These are phyloP conservation scores for Aegotheles bennettii DNA, from an alignment of 2,113 vertebrate species.

Conservation along the genomic window DNA sequence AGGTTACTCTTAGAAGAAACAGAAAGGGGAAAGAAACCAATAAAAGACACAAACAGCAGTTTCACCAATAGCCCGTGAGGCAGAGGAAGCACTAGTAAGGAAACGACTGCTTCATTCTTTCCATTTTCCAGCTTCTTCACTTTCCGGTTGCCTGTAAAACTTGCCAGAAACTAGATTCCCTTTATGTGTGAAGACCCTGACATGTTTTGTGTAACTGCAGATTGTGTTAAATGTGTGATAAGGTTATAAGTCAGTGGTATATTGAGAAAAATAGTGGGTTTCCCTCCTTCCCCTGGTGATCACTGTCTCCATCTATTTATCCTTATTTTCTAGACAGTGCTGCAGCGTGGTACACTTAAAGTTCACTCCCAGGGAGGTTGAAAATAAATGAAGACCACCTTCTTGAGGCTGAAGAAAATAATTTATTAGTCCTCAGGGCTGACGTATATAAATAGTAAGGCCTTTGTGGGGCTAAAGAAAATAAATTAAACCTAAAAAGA, in stretches of 20 bases:
- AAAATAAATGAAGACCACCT: slow-evolving; percentile 73
- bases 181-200: background rate
- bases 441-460: slow-evolving; percentile 63
- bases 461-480: slow-evolving; percentile 60
- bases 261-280: background rate
- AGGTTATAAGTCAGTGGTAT: background rate
- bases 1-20: background rate
- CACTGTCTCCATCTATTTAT: background rate
- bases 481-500: slow-evolving; percentile 73
- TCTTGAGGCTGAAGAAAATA: slow-evolving; percentile 61
- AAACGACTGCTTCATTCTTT: background rate
- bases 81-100: background rate
- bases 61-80: background rate
- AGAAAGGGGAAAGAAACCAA: background rate
- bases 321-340: background rate
- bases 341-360: background rate
- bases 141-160: background rate
- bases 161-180: background rate
- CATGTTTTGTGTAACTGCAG: background rate
- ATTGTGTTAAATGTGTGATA: background rate
- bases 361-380: slow-evolving; percentile 39
- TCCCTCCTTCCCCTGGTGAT: background rate
- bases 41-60: background rate
- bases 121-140: background rate
- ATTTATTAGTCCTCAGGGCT: slow-evolving; percentile 64